phyloP scores from a whole-genome alignment of 1,140 invertebrate species.

The Calliphora vicina region DNA sequence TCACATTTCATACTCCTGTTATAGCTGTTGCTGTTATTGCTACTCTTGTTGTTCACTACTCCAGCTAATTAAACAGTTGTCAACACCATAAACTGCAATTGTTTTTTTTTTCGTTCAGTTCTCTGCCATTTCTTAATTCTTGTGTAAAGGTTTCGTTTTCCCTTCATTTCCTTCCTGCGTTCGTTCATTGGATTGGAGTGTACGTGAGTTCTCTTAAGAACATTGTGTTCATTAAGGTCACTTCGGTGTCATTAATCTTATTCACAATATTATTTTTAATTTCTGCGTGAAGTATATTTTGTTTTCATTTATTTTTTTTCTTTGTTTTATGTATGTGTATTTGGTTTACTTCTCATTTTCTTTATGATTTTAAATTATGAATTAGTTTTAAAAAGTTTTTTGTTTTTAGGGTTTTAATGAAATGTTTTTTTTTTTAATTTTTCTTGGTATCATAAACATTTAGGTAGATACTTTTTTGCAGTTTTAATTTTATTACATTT shows the following conservation, averaged over 20 bases:
- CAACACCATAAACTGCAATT: not conserved
- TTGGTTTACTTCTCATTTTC: not conserved
- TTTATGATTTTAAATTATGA: not conserved
- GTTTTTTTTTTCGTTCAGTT: not conserved
- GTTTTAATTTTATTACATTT: not conserved
- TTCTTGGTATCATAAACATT: not conserved
- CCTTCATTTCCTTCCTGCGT: too few relatives aligned
- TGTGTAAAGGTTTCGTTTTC: too few relatives aligned
- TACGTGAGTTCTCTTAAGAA: not conserved
- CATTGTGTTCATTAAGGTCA: not conserved
- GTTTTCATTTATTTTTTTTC: not conserved
- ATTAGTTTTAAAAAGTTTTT: too few relatives aligned
- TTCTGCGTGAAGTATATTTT: not conserved
- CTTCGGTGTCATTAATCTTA: not conserved
- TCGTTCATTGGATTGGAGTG: not conserved
- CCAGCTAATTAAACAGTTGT: not conserved
- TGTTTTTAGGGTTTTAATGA: not conserved
- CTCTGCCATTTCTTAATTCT: too few relatives aligned
- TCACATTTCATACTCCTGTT: not conserved
- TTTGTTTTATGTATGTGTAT: not conserved
- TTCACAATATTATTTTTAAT: not conserved
- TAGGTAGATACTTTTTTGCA: not conserved
- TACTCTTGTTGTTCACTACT: not conserved
- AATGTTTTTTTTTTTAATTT: not conserved
- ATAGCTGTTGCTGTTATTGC: not conserved